Evolutionary conservation across 2,888 invertebrate species (phyloP), one percentile per base, ranked within the genome.

Genomic region (Cosmia pyralina): DNA sequence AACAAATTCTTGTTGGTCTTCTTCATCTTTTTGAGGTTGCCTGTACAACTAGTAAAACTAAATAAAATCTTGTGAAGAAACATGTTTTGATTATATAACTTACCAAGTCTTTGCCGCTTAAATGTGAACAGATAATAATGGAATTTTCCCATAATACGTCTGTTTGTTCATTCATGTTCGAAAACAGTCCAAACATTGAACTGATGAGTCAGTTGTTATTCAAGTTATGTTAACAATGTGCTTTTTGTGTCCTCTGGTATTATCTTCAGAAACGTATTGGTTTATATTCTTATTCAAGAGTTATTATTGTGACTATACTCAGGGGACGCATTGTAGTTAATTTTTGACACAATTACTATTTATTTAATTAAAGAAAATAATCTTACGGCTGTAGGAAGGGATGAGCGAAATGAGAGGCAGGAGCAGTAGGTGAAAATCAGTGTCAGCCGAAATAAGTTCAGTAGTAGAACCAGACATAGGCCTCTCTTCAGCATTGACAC

Each of bases 101-200:
- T 44, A 64, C 38, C 52, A 44, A 63, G 5, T 44, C 8, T 41
- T 17, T 28, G 19, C 22, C 34, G 78, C 53, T 17, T 15, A 38
- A 0, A 8, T 48, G 48, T 59, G n/a, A 53, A 58, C 22, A 73
- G 55, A 73, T 62, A 66, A 57, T 52, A 74, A 34, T 63, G 65
- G 75, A 74, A 80, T 57, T 52, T 73, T 66, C 19, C 80, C 10
- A 58, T 55, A 10, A 58, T 55, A 10, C 0, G 8, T 60, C 44
- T 63, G n/a, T 73, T 50, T 55, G 34, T 52, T 52, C 4, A 48
- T 67, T 63, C 46, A 48, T 17, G 58, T 28, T 58, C 13, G 8
- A 13, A 58, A 41, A 52, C 15, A 55, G 34, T 17, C 17, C 28
- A 46, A 52, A 71, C 52, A 48, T 72, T 79, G 46, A 72, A 64